These are phyloP conservation scores for Microtus richardsoni DNA, from an alignment of 2,113 vertebrate genomes.

Conservation along the genomic window DNA sequence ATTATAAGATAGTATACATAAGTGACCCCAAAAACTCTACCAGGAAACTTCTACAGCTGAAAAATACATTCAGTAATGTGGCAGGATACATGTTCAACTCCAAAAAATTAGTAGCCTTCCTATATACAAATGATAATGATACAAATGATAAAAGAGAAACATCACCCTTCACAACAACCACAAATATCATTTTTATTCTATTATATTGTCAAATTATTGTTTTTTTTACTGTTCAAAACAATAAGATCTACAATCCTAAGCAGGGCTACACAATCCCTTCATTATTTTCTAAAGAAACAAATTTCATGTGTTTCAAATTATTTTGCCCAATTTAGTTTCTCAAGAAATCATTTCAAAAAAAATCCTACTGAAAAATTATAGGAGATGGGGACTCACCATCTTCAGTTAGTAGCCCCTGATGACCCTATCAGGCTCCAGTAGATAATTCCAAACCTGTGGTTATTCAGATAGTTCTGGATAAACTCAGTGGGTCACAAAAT, in stretches of 20 bases:
- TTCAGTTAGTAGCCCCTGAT: too few species aligned
- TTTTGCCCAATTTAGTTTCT: neutral
- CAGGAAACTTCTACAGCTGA: too few species aligned
- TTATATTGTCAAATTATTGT: neutral
- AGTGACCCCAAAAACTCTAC: too few species aligned
- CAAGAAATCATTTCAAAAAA: neutral
- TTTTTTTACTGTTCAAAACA: neutral
- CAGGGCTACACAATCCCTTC: neutral
- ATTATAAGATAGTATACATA: too few species aligned
- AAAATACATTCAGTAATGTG: too few species aligned
- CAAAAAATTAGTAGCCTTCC: too few species aligned
- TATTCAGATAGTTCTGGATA: neutral
- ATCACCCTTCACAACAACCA: too few species aligned
- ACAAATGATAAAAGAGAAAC: too few species aligned
- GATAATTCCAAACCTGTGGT: neutral
- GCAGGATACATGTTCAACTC: too few species aligned
- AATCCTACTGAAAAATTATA: too few species aligned
- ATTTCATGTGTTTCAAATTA: neutral
- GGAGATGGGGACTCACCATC: neutral
- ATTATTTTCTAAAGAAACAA: constrained; percentile 16
- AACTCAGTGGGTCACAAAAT: neutral
- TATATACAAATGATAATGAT: too few species aligned
- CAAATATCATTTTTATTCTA: neutral
- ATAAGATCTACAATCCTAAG: neutral
- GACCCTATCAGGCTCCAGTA: neutral